phyloP scores from a whole-genome alignment of 2,797 vertebrate genomes.

The Saxicola maurus region DNA sequence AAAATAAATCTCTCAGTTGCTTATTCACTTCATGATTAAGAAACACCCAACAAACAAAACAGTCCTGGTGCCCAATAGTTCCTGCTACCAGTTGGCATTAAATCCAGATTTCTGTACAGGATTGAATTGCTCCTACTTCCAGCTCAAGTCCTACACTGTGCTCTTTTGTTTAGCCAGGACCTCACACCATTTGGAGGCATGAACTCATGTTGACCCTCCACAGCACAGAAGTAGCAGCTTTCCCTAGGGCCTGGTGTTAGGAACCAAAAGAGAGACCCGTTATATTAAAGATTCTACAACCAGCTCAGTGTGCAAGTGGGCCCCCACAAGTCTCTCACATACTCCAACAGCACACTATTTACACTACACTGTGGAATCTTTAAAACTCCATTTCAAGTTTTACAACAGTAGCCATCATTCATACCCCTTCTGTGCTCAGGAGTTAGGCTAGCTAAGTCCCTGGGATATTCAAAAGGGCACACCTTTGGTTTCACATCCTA shows the following conservation, averaged over 20 bases:
- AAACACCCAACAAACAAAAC: background rate
- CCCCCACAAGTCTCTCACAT: background rate
- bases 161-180: constrained; percentile 1
- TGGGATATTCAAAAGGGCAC: background rate
- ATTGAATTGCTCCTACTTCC: background rate
- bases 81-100: background rate
- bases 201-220: background rate
- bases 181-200: background rate
- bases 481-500: background rate
- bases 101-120: background rate
- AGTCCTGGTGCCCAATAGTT: background rate
- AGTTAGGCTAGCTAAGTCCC: background rate
- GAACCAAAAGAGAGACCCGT: background rate
- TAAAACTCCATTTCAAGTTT: background rate
- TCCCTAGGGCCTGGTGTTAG: background rate
- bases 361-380: background rate
- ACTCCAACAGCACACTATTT: background rate
- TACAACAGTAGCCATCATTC: background rate
- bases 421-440: background rate
- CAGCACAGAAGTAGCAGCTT: background rate
- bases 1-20: background rate
- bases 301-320: background rate
- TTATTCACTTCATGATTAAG: background rate
- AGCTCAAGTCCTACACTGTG: background rate
- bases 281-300: background rate